Evolutionary conservation across 2,113 vertebrate genomes (phyloP), one percentile per base, ranked within the genome.

Genomic region (Salvator merianae): DNA sequence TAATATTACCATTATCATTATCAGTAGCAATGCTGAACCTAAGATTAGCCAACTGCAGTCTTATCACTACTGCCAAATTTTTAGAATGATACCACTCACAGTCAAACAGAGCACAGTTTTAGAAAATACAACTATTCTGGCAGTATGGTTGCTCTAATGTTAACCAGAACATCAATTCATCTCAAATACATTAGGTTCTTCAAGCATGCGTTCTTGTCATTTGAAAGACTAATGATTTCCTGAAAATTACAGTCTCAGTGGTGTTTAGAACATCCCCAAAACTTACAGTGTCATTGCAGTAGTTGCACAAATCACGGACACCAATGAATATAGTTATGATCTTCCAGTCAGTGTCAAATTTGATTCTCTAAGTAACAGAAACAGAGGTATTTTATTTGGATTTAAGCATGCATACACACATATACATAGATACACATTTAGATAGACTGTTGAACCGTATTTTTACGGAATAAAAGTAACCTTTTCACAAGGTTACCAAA

Each of bases 271-370:
- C 47, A 53, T 26, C 77, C 77, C 68, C 5, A 0, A 20, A 90
- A 95, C 96, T 97, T 91, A 99, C 98, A 77, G 90, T 94, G 87
- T 98, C 95, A 0, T 90, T 95, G 94, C 98, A 99, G 90, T 95
- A 96, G 91, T 92, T 97, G 91, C 98, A 99, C 18, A 99, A 83
- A 88, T 99, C 98, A 0, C 95, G 97, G 86, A 85, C 90, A 79
- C 98, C 97, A 12, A 99, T 94, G 59, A 97, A 94, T 92, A 99
- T 80, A 0, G 98, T 99, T 95, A 99, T 97, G 89, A 99, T 90
- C 94, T 99, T 99, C 98, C 98, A 99, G 94, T 97, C 97, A 1
- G 91, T 95, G 2, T 85, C 32, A 85, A 98, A 98, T 93, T 98
- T 91, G 32, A 98, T 94, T 89, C 92, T 95, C 98, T 99, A 87